Conservation (phyloP, 2,797 vertebrate species). For the Sebastes kiyomatsui region DNA sequence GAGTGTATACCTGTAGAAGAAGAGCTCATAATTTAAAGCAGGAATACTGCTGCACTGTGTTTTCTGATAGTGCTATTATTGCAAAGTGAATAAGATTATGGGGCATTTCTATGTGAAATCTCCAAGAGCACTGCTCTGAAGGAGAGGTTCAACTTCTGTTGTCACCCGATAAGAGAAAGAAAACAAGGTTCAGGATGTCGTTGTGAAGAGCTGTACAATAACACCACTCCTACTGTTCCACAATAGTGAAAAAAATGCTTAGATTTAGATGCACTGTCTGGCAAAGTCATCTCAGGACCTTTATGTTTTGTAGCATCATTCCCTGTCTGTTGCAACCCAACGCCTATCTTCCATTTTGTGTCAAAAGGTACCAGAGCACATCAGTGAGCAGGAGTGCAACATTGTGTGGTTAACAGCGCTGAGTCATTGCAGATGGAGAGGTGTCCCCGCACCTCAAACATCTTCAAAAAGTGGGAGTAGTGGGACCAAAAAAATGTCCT, state of each 20-base stretch:
- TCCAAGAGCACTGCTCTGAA: conserved; percentile 76
- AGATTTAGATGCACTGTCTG: conserved; percentile 23
- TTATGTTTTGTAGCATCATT: conserved; percentile 3
- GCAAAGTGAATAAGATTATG: conserved; percentile 64
- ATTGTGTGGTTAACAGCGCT: conserved; percentile 52
- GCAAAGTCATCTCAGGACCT: not conserved
- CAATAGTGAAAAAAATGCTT: conserved; percentile 32
- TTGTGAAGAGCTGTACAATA: conserved; percentile 49
- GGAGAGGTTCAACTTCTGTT: conserved; percentile 47
- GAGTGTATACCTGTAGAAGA: conserved; percentile 61
- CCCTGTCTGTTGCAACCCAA: not conserved
- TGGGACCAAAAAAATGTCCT: conserved; percentile 48
- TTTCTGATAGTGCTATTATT: conserved; percentile 70
- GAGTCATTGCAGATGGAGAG: conserved; percentile 57
- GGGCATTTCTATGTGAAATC: conserved; percentile 44
- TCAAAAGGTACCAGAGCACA: conserved; percentile 36
- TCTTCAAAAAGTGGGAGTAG: conserved; percentile 63
- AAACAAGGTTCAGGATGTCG: conserved; percentile 10
- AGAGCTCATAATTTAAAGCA: conserved; percentile 62
- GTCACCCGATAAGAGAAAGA: not conserved
- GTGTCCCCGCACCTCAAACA: conserved; percentile 76
- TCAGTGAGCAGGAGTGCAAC: conserved; percentile 48
- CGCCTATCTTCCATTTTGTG: conserved; percentile 17
- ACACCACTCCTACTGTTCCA: conserved; percentile 32
- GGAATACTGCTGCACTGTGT: conserved; percentile 52